Evolutionary conservation across 2,113 vertebrate genomes (phyloP).

Genomic region (Pangasianodon gigas): DNA sequence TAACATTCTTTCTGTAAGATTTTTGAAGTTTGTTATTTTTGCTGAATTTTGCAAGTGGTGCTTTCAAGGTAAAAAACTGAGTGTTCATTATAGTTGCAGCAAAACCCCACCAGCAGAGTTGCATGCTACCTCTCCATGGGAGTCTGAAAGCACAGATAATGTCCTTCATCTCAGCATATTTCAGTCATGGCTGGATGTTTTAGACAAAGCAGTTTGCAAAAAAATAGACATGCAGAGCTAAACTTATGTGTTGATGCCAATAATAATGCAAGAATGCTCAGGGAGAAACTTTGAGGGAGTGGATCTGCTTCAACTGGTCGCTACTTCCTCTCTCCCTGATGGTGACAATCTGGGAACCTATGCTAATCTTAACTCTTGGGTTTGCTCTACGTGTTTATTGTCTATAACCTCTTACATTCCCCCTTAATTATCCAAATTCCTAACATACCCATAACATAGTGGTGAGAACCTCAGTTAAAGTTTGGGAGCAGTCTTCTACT

Average conservation of each 20-base stretch:
- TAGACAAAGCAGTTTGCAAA: not conserved
- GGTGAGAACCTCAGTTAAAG: not conserved
- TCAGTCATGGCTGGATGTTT: not conserved
- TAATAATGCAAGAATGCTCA: not conserved
- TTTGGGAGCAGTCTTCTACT: not conserved
- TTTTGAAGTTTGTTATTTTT: not conserved
- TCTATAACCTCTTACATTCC: not conserved
- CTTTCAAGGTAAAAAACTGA: not conserved
- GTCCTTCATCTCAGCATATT: not conserved
- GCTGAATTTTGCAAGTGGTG: not conserved
- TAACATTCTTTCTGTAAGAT: not conserved
- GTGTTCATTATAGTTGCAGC: not conserved
- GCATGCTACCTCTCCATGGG: not conserved
- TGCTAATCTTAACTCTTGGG: not conserved
- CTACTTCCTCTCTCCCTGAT: not conserved
- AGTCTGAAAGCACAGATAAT: not conserved
- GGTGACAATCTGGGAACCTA: not conserved
- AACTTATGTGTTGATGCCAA: not conserved
- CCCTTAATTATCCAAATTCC: not conserved
- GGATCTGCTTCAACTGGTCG: not conserved
- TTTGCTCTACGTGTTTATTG: not conserved
- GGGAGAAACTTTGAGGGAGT: not conserved
- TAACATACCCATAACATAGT: not conserved
- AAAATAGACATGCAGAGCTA: not conserved
- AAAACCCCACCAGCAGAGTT: not conserved